Evolutionary conservation across 1,140 invertebrate genomes (phyloP).

Genomic region (Chrysoperla carnea): DNA sequence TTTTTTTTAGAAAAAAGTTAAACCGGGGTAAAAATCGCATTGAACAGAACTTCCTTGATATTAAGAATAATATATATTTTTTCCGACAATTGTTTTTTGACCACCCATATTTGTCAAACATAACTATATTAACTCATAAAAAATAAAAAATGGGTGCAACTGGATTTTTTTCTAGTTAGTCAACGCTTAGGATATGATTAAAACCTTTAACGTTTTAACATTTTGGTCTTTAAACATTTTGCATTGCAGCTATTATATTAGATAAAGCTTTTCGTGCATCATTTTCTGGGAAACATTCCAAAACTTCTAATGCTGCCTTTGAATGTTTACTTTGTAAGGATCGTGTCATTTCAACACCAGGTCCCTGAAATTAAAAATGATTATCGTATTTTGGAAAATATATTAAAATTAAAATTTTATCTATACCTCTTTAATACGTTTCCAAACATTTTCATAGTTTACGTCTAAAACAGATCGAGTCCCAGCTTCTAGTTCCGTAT

Average conservation of each 20-base stretch:
- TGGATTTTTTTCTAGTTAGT: too few relatives aligned
- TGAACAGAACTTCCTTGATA: too few relatives aligned
- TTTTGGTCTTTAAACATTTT: constrained; percentile 27
- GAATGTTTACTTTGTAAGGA: constrained; percentile 60
- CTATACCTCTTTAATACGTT: constrained; percentile 14
- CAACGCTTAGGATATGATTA: too few relatives aligned
- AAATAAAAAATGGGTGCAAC: too few relatives aligned
- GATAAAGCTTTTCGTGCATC: constrained; percentile 57
- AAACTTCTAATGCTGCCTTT: constrained; percentile 47
- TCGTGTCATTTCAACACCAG: constrained; percentile 54
- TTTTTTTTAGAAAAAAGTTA: too few relatives aligned
- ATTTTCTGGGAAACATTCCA: constrained; percentile 51
- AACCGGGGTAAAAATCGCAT: too few relatives aligned
- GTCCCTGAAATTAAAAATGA: constrained; percentile 26
- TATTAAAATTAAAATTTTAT: not conserved
- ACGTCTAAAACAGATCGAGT: constrained; percentile 52
- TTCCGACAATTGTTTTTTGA: too few relatives aligned
- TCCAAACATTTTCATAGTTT: constrained; percentile 43
- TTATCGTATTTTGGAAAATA: constrained; percentile 1
- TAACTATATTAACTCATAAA: too few relatives aligned
- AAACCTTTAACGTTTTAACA: not conserved
- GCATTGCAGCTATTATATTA: constrained; percentile 68
- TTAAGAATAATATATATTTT: too few relatives aligned
- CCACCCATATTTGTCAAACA: too few relatives aligned
- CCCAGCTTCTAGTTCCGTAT: constrained; percentile 53